These are phyloP conservation scores for Propsilocerus akamusi DNA, from an alignment of 1,140 invertebrate genomes.

Conservation along the genomic window DNA sequence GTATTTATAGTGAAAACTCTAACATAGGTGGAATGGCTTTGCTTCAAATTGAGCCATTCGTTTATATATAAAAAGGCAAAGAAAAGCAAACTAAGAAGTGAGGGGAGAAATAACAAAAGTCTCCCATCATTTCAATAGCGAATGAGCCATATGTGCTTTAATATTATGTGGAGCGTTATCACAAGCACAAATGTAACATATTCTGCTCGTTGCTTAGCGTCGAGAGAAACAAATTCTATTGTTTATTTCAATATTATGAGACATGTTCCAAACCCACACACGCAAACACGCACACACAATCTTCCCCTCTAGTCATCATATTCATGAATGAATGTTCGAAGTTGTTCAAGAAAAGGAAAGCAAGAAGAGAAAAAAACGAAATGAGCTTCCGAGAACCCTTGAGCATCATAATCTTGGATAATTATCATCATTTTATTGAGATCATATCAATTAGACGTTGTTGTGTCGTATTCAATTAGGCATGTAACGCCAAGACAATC, in stretches of 20 bases:
- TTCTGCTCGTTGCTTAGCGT: no score
- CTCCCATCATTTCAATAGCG: not conserved
- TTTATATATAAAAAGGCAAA: no score
- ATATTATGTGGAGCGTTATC: not conserved
- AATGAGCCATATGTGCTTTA: constrained; percentile 1
- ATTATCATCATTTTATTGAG: constrained; percentile 3
- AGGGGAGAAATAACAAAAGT: not conserved
- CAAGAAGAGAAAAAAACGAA: not conserved
- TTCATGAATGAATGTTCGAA: no score
- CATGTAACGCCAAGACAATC: no score
- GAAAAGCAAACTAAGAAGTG: not conserved
- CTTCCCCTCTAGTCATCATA: no score
- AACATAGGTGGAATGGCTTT: no score
- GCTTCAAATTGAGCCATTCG: no score
- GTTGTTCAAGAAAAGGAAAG: no score
- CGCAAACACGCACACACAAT: not conserved
- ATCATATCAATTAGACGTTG: not conserved
- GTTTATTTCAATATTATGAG: not conserved
- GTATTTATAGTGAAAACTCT: no score
- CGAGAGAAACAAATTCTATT: not conserved
- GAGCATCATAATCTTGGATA: not conserved
- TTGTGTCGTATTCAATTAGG: not conserved
- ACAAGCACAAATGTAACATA: no score
- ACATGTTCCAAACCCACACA: not conserved
- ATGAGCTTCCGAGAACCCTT: not conserved